These are phyloP conservation scores for Tragelaphus scriptus DNA, from an alignment of 2,113 vertebrate species.

Conservation along the genomic window DNA sequence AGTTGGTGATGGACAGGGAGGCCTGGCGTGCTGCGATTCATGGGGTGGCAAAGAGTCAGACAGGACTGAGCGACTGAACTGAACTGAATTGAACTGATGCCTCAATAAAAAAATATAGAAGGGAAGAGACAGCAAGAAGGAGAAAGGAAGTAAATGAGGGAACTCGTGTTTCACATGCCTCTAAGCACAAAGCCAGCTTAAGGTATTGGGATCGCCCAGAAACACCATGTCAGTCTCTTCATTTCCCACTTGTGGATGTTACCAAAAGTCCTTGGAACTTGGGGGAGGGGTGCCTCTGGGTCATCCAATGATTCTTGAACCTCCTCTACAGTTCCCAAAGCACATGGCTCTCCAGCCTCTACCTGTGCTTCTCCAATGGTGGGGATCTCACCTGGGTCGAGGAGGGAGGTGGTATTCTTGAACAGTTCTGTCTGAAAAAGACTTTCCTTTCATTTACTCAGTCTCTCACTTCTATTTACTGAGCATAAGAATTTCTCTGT, in stretches of 20 bases:
- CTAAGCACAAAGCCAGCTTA: not conserved
- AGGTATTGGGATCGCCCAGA: not conserved
- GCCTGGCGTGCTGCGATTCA: too few relatives aligned
- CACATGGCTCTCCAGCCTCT: not conserved
- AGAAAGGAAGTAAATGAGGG: not conserved
- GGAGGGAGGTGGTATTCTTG: not conserved
- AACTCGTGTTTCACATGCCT: not conserved
- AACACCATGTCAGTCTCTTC: not conserved
- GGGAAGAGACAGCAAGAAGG: not conserved
- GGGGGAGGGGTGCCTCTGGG: not conserved
- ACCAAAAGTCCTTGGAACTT: not conserved
- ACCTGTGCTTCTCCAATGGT: not conserved
- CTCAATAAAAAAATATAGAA: not conserved
- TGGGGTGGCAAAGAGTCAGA: too few relatives aligned
- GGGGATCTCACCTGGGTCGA: not conserved
- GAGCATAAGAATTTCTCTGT: not conserved
- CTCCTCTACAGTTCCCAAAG: not conserved
- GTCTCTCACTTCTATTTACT: not conserved
- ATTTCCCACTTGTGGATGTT: not conserved
- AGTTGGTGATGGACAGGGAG: too few relatives aligned
- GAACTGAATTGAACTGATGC: too few relatives aligned
- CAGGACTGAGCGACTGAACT: too few relatives aligned
- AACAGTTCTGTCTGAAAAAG: not conserved
- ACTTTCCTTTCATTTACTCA: not conserved
- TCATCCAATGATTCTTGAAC: not conserved